Conservation (phyloP, 1,140 invertebrate genomes). For the Stenopsyche tienmushanensis region DNA sequence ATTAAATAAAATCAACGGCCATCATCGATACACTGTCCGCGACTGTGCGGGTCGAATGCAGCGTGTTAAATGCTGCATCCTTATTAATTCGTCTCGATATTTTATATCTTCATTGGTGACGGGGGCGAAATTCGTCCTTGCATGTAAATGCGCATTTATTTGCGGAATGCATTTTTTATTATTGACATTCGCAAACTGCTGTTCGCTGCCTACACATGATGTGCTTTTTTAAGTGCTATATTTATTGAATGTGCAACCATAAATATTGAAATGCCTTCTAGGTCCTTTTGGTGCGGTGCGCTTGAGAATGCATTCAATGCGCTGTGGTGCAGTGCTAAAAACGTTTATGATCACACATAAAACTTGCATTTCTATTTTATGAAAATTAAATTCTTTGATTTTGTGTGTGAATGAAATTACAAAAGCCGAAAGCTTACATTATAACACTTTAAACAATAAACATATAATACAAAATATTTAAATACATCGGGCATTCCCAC, state of each 20-base stretch:
- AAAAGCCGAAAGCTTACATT: too few relatives aligned
- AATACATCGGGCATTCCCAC: too few relatives aligned
- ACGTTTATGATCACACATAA: too few relatives aligned
- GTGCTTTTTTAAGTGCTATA: constrained; percentile 31
- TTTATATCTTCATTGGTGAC: neutral
- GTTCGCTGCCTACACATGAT: constrained; percentile 33
- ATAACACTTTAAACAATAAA: too few relatives aligned
- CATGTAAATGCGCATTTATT: neutral
- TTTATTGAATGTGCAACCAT: constrained; percentile 30
- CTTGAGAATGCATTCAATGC: neutral
- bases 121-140: neutral
- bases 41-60: neutral
- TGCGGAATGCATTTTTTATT: constrained; percentile 23
- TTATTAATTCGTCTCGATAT: too few relatives aligned
- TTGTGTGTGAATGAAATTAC: too few relatives aligned
- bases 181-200: constrained; percentile 32
- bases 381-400: too few relatives aligned
- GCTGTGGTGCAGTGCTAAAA: neutral
- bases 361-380: neutral
- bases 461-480: too few relatives aligned
- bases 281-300: neutral
- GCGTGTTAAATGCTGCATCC: too few relatives aligned
- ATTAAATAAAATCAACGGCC: too few relatives aligned
- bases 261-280: constrained; percentile 25
- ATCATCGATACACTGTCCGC: too few relatives aligned